Conservation (phyloP, 2,888 invertebrate species). For the Leucophenga montana region DNA sequence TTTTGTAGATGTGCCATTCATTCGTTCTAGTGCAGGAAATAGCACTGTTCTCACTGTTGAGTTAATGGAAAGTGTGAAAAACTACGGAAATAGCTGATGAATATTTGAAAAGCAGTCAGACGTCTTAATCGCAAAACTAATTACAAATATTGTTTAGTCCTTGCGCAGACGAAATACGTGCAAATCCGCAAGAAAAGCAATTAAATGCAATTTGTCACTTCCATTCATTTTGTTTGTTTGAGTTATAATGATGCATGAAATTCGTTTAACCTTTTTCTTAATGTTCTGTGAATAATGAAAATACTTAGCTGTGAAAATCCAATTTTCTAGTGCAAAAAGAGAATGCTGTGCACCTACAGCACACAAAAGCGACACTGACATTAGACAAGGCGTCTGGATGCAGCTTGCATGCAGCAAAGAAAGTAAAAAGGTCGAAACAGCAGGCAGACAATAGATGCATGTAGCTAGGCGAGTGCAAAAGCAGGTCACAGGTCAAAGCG, state of each 20-base stretch:
- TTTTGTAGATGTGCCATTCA: constrained; percentile 43
- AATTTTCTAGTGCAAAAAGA: constrained; percentile 59
- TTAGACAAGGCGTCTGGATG: neutral
- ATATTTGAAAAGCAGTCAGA: neutral
- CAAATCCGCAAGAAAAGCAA: constrained; percentile 33
- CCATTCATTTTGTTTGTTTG: constrained; percentile 31
- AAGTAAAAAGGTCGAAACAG: constrained; percentile 16
- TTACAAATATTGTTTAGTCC: neutral
- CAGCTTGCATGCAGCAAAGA: constrained; percentile 8
- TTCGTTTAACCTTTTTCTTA: constrained; percentile 24
- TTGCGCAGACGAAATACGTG: constrained; percentile 20
- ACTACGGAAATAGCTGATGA: neutral
- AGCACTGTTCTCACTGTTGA: neutral
- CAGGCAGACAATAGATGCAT: constrained; percentile 19
- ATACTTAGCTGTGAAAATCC: constrained; percentile 62
- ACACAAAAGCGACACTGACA: constrained; percentile 34
- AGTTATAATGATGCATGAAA: constrained; percentile 59
- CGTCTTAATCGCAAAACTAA: neutral
- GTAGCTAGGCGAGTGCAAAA: neutral
- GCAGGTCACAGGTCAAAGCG: constrained; percentile 27
- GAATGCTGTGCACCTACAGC: constrained; percentile 57
- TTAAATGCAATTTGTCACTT: constrained; percentile 41
- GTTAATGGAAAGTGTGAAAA: constrained; percentile 26
- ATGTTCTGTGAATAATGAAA: constrained; percentile 26
- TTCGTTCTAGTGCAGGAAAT: constrained; percentile 64